Base-by-base conservation (phyloP, 2,888 invertebrate species). In the Teleogryllus oceanicus region DNA sequence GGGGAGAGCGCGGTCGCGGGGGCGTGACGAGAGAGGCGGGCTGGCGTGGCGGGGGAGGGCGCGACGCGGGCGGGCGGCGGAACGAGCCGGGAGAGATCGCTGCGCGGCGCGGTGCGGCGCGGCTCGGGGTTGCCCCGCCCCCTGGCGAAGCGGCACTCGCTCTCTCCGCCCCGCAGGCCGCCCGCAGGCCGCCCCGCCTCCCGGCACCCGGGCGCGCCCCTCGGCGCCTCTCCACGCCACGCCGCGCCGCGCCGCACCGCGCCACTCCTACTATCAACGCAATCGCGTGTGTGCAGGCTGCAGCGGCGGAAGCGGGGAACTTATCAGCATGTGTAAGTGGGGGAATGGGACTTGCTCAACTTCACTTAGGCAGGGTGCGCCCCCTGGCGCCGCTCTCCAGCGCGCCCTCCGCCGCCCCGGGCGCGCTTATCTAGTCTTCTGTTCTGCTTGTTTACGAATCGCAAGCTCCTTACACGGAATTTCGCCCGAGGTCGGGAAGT, bases 251-350 rank as follows among this genome's bases (percentile, higher is more conserved):
- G 62, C 62, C 62, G 16, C n/a, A 62, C 16, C 62, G 62, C 13
- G 10, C 16, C 62, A n/a, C 62, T 13, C 62, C 13, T 13, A 62
- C 62, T 62, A 62, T 62, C 62, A 62, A n/a, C 62, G n/a, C 62
- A 62, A n/a, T 62, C 62, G 62, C 62, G n/a, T 62, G 62, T n/a
- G n/a, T 62, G 62, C n/a, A 62, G 16, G n/a, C 13, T 13, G 62
- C 62, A 62, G 16, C 62, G 37, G 62, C 62, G 62, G 13, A 18
- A n/a, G 13, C 13, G 16, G 62, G n/a, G 62, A 62, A 62, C 62
- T 62, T 62, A 62, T 62, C 62, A 62, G 62, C 62, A 62, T 62
- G 62, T 62, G 62, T 62, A 62, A 62, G 62, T 62, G 62, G 62
- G 13, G n/a, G 62, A 62, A 62, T 62, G 62, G n/a, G 62, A 62